Evolutionary conservation across 2,888 invertebrate species (phyloP), one percentile per base, ranked within the genome.

Genomic region (Drosophila sordidula): DNA sequence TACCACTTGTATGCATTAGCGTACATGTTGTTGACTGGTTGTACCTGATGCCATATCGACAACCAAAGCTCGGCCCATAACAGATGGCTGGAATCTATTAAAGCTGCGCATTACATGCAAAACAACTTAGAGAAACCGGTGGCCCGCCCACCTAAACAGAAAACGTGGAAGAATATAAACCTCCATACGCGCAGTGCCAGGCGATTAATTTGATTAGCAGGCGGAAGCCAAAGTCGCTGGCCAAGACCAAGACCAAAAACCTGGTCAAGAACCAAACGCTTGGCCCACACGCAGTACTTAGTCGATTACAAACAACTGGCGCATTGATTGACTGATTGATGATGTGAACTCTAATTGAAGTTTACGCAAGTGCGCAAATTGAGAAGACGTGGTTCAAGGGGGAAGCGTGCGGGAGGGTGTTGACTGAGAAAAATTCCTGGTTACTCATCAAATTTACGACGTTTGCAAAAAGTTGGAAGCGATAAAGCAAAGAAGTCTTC

Each of bases 191-290:
- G 68, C 57, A 51, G 38, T 63, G 65, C 45, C 42, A 58, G 38
- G 70, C 73, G 74, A 78, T 76, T 78, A 78, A 74, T 78, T 86
- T 78, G 83, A 83, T 83, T 83, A 80, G 74, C 80, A 78, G 67
- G 78, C 83, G 83, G 87, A 83, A 86, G 34, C 12, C 4, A 74
- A 66, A 51, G 52, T 41, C 57, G 34, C 39, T 56, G 34, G 38
- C 22, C 49, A 52, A 46, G 54, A 68, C 44, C 66, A 55, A 59
- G 46, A 39, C 11, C 49, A 54, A 58, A 34, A 44, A 44, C 16
- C 46, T 18, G 36, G 52, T 38, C 29, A 38, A 41, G 14, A 63
- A 46, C 34, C 47, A 38, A 51, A 29, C 14, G 14, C 49, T 12
- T 58, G 64, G 59, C 72, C 80, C 72, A 75, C 85, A 71, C 79